phyloP scores from a whole-genome alignment of 2,888 invertebrate genomes.

The Napeogenes sylphis region DNA sequence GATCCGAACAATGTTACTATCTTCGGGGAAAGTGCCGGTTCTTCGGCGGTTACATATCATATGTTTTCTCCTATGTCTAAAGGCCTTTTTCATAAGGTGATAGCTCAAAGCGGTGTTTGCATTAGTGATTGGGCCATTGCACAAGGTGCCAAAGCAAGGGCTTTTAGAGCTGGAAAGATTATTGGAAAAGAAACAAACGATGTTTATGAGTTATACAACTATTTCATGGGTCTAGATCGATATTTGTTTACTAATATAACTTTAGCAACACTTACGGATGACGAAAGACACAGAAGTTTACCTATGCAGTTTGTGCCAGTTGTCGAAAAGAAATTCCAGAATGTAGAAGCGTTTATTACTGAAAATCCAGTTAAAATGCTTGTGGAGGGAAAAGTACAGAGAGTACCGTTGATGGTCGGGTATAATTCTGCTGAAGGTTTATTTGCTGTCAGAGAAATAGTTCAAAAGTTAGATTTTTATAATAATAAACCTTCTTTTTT shows the following conservation, averaged over 20 bases:
- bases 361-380: conserved; percentile 45
- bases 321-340: conserved; percentile 48
- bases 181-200: conserved; percentile 40
- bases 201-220: conserved; percentile 43
- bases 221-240: conserved; percentile 46
- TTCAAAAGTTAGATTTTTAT: conserved; percentile 39
- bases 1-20: conserved; percentile 57
- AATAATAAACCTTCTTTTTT: conserved; percentile 45
- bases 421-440: conserved; percentile 56
- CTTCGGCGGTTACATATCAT: conserved; percentile 53
- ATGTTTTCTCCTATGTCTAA: conserved; percentile 62
- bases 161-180: conserved; percentile 45
- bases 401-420: conserved; percentile 51
- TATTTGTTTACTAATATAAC: conserved; percentile 43
- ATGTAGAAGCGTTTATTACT: conserved; percentile 46
- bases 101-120: conserved; percentile 60
- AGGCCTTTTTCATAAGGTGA: conserved; percentile 62
- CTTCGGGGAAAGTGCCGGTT: conserved; percentile 67
- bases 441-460: conserved; percentile 36
- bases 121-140: conserved; percentile 46
- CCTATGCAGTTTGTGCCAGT: conserved; percentile 53
- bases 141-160: conserved; percentile 34
- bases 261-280: conserved; percentile 41
- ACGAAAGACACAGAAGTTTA: conserved; percentile 47
- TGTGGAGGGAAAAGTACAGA: conserved; percentile 40